Base-by-base conservation (phyloP, 2,888 invertebrate genomes). In the Pyrocoelia pectoralis region DNA sequence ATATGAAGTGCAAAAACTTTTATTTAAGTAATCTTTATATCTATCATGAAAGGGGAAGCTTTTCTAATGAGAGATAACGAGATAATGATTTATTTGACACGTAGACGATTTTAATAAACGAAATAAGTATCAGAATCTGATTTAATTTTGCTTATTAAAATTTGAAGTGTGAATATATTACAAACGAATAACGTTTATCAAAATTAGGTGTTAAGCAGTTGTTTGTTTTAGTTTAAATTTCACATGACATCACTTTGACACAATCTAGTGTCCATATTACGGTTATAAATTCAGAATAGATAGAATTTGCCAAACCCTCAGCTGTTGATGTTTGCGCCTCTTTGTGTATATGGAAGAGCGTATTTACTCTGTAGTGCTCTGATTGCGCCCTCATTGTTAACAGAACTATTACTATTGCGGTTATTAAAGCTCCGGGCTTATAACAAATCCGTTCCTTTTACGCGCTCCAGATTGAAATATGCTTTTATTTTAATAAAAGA, bases 281-380 rank as follows among this genome's bases (percentile, higher is more conserved):
- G 64, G 64, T 65, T 67, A 68, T 68, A 70, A 70, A 71, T 70
- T 70, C 68, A 66, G 62, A 46, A 70, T 68, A 66, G 69, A 66
- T 64, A 49, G 64, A 70, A 69, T 71, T 71, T 71, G 55, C 67
- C 29, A 50, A 67, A 61, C 69, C 68, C 69, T 69, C 67, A 69
- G 62, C 63, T 67, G 66, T 68, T 66, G 65, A 68, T 70, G 71
- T 70, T 68, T 67, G 56, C 65, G 61, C 60, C 63, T 56, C 61
- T 59, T 52, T 55, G 55, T 54, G 54, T 60, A 54, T 54, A 59
- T 43, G 28, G 60, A 60, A 24, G 56, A 29, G 40, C 49, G 40
- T 56, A 51, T 65, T 65, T 60, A 60, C 60, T 28, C 53, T 56
- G 41, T 50, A 43, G 19, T 58, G 56, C 56, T 66, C 61, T 69